A percentile compares a stretch with the other conserved stretches of the same genome.
Conservation (phyloP, 2,113 vertebrate species). For the Nannospalax galili region DNA sequence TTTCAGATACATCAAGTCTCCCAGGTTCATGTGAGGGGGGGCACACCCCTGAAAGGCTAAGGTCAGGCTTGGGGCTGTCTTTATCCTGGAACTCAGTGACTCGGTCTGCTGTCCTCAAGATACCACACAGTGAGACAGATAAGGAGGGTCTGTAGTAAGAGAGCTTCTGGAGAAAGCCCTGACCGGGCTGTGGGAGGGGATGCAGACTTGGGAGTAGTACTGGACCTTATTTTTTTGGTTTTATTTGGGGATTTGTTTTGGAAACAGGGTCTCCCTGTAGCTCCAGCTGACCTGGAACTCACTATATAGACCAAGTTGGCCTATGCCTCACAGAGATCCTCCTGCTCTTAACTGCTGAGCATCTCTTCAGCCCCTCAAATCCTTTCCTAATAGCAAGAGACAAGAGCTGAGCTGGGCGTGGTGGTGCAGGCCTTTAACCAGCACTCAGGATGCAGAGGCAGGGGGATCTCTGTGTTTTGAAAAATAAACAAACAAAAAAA, state of each 20-base stretch:
- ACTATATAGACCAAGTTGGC: not conserved
- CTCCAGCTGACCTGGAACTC: not conserved
- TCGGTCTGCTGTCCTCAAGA: not conserved
- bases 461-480: not conserved
- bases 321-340: too few species aligned
- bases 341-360: too few species aligned
- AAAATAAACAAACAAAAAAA: not conserved
- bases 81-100: not conserved
- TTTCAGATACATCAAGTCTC: not conserved
- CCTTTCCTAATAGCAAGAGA: too few species aligned
- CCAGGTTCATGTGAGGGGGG: not conserved
- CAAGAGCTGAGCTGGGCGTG: not conserved
- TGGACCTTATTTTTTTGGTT: too few species aligned
- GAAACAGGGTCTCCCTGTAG: too few species aligned
- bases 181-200: too few species aligned
- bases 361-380: not conserved
- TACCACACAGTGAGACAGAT: not conserved
- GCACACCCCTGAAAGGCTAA: not conserved
- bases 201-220: not conserved
- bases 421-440: not conserved
- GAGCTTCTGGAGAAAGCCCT: not conserved
- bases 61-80: not conserved
- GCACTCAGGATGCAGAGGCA: not conserved
- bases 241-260: not conserved
- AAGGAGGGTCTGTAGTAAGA: not conserved